Evolutionary conservation across 2,797 vertebrate genomes (phyloP).

Genomic region (Microctenopoma lineatum): DNA sequence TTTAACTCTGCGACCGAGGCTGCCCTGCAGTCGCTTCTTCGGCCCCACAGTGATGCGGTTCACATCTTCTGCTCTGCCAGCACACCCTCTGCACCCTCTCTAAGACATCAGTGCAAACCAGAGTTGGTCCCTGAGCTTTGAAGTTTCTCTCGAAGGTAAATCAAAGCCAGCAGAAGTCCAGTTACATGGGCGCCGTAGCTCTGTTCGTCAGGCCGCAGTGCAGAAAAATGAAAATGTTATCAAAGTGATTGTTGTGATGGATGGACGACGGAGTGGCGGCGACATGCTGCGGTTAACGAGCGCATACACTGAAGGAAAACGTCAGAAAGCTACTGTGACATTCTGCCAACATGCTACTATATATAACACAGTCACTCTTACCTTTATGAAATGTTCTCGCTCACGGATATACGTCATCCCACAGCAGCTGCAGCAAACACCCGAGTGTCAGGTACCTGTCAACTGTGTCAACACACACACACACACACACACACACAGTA

Average conservation of each 20-base stretch:
- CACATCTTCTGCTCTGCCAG: conserved; percentile 35
- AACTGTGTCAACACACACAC: conserved; percentile 19
- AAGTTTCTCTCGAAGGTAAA: conserved; percentile 72
- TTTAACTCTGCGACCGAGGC: conserved; percentile 60
- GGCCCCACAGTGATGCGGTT: conserved; percentile 43
- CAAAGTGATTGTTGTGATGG: conserved; percentile 2
- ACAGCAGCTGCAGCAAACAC: conserved; percentile 26
- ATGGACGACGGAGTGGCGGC: neutral
- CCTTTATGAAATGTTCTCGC: conserved; percentile 29
- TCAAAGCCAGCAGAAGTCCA: conserved; percentile 60
- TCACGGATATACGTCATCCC: conserved; percentile 2
- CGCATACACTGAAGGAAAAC: neutral
- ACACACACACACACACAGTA: conserved; percentile 24
- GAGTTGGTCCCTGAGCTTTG: conserved; percentile 64
- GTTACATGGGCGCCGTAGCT: conserved; percentile 37
- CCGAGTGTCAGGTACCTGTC: conserved; percentile 55
- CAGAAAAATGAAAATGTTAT: conserved; percentile 8
- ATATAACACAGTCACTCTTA: conserved; percentile 17
- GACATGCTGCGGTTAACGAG: neutral
- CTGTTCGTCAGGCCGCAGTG: conserved; percentile 23
- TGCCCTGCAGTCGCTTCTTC: conserved; percentile 44
- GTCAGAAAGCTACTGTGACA: conserved; percentile 28
- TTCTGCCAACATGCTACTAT: neutral
- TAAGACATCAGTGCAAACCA: conserved; percentile 58
- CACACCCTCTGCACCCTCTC: conserved; percentile 26